A percentile compares a stretch with the other conserved stretches of the same genome.
Evolutionary conservation across 2,113 vertebrate species (phyloP).

Genomic region (Peucedramus taeniatus): DNA sequence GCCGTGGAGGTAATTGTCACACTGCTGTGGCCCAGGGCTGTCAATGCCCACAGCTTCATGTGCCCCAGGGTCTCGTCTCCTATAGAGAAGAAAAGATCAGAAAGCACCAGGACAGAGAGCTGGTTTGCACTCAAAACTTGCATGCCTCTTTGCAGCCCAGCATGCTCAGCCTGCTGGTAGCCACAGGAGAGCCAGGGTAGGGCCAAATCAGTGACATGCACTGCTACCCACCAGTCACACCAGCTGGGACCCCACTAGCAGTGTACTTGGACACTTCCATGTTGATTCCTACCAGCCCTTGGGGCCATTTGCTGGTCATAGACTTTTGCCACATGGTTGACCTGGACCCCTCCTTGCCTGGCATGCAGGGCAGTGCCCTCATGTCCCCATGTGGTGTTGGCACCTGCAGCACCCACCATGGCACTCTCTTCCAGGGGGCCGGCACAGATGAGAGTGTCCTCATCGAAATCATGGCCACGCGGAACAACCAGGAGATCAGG

Average conservation of each 20-base stretch:
- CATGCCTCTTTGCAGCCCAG: neutral
- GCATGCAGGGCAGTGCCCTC: accelerated
- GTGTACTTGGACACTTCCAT: accelerated
- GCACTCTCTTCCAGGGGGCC: conserved; percentile 75
- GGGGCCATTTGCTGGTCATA: neutral
- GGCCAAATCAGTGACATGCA: neutral
- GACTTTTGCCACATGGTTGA: neutral
- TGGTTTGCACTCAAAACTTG: neutral
- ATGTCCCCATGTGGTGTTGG: neutral
- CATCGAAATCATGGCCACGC: conserved; percentile 91
- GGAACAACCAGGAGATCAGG: conserved; percentile 85
- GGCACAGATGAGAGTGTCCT: conserved; percentile 92
- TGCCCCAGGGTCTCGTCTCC: accelerated
- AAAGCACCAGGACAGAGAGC: neutral
- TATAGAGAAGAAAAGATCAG: neutral
- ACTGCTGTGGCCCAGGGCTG: accelerated
- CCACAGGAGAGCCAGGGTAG: neutral
- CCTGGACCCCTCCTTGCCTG: neutral
- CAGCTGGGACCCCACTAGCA: neutral
- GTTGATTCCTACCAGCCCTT: neutral
- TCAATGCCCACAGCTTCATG: neutral
- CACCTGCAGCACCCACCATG: neutral
- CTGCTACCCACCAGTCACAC: neutral
- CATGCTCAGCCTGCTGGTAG: neutral
- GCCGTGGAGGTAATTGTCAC: conserved; percentile 85